Evolutionary conservation across 2,888 invertebrate genomes (phyloP).

Genomic region (Thalpophila matura): DNA sequence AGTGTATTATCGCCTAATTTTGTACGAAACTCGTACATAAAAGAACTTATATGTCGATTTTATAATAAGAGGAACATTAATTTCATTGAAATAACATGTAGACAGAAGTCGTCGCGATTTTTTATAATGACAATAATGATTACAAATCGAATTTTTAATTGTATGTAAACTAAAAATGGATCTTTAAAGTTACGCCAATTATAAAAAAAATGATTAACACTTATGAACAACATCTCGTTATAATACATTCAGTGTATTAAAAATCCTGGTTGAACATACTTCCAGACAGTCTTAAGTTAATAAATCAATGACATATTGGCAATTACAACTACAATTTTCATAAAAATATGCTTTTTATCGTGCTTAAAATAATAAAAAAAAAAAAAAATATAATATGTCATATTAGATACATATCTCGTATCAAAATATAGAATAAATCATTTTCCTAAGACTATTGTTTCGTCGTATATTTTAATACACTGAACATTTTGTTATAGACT

Average conservation of each 20-base stretch:
- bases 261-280: slow-evolving; percentile 30
- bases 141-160: slow-evolving; percentile 67
- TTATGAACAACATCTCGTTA: slow-evolving; percentile 63
- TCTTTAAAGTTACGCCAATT: slow-evolving; percentile 62
- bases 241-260: slow-evolving; percentile 62
- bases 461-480: slow-evolving; percentile 61
- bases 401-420: slow-evolving; percentile 45
- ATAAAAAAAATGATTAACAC: slow-evolving; percentile 67
- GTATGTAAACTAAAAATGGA: slow-evolving; percentile 65
- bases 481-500: slow-evolving; percentile 51
- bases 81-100: slow-evolving; percentile 83
- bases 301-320: slow-evolving; percentile 11
- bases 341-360: slow-evolving; percentile 51
- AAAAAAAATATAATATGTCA: slow-evolving; percentile 47
- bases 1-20: slow-evolving; percentile 38
- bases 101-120: slow-evolving; percentile 83
- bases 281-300: slow-evolving; percentile 24
- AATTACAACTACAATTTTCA: slow-evolving; percentile 36
- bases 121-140: slow-evolving; percentile 68
- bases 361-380: slow-evolving; percentile 44
- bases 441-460: slow-evolving; percentile 29
- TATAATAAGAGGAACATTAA: slow-evolving; percentile 39
- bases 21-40: slow-evolving; percentile 23
- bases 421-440: slow-evolving; percentile 41
- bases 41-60: slow-evolving; percentile 1